These are phyloP conservation scores for Euplagia quadripunctaria DNA, from an alignment of 2,888 invertebrate species.

Conservation along the genomic window DNA sequence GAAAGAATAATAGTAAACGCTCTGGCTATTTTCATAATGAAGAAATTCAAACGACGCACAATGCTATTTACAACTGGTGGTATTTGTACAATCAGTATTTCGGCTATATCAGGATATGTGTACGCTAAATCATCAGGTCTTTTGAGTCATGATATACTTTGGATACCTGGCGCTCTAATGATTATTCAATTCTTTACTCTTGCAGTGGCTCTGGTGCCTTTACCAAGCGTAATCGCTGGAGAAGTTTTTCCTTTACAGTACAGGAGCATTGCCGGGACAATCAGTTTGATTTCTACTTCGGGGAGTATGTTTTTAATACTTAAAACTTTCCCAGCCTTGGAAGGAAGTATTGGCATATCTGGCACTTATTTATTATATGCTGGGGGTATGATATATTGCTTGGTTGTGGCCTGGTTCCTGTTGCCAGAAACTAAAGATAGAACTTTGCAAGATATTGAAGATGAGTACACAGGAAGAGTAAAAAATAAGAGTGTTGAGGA, in stretches of 20 bases:
- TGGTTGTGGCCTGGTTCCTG: conserved; percentile 84
- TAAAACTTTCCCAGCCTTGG: conserved; percentile 87
- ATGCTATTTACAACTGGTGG: conserved; percentile 87
- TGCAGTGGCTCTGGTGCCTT: conserved; percentile 87
- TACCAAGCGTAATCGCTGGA: conserved; percentile 90
- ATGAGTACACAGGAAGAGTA: conserved; percentile 74
- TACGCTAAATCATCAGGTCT: conserved; percentile 60
- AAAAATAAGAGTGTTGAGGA: conserved; percentile 17
- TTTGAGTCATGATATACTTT: conserved; percentile 68
- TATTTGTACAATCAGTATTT: conserved; percentile 86
- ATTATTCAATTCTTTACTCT: conserved; percentile 86
- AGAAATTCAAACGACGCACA: conserved; percentile 86
- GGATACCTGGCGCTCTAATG: conserved; percentile 81
- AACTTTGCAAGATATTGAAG: conserved; percentile 89
- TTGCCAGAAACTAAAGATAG: conserved; percentile 90
- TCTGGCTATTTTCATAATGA: conserved; percentile 87
- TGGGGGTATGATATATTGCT: conserved; percentile 80
- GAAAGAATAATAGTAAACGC: conserved; percentile 88
- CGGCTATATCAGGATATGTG: conserved; percentile 81
- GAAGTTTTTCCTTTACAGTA: conserved; percentile 89
- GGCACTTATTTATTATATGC: conserved; percentile 88
- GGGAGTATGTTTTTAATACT: conserved; percentile 88
- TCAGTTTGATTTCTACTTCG: conserved; percentile 87
- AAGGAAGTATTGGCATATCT: conserved; percentile 80
- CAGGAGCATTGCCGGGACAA: conserved; percentile 88